Conservation (phyloP, 2,797 vertebrate species). For the Setipinna tenuifilis region DNA sequence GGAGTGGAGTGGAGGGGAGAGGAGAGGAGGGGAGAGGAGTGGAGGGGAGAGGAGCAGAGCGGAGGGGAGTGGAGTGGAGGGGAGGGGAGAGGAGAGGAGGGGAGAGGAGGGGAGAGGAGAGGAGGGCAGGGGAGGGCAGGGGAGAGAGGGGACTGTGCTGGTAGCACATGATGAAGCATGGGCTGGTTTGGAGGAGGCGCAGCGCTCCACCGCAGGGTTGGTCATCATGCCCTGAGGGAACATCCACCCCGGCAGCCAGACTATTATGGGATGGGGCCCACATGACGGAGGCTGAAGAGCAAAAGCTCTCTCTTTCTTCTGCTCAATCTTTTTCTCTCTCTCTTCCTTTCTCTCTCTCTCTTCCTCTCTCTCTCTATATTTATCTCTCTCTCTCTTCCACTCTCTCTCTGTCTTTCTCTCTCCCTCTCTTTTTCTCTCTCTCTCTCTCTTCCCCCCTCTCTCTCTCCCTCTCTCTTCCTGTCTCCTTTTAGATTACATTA, state of each 20-base stretch:
- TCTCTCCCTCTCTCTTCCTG: too few species aligned
- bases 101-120: too few species aligned
- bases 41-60: background rate
- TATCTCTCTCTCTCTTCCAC: background rate
- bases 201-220: background rate
- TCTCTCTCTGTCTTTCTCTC: slow-evolving; percentile 6
- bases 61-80: too few species aligned
- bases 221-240: slow-evolving; percentile 5
- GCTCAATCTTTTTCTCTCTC: background rate
- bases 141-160: background rate
- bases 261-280: background rate
- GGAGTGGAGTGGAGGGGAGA: too few species aligned
- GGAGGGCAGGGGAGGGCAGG: too few species aligned
- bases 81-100: too few species aligned
- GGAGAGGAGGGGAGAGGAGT: too few species aligned
- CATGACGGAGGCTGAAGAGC: background rate
- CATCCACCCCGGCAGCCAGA: background rate
- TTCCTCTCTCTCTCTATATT: background rate
- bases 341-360: background rate
- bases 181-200: background rate
- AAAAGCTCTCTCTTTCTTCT: background rate
- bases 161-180: background rate
- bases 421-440: background rate
- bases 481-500: background rate
- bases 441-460: background rate